Base-by-base conservation (phyloP, 2,113 vertebrate species). In the Silurus asotus region DNA sequence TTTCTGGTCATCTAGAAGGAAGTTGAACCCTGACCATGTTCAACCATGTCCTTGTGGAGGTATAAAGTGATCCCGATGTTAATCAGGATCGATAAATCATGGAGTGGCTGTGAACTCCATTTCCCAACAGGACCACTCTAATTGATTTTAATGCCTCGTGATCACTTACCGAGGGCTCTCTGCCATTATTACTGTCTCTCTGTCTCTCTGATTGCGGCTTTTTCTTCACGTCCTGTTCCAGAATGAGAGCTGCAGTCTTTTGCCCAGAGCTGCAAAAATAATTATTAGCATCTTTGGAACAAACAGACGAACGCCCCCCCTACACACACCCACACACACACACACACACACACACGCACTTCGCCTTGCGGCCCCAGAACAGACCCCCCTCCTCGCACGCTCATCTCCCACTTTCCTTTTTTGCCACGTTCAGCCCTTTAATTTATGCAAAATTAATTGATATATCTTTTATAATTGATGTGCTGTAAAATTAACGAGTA, bases 391-490 rank as follows among this genome's bases (percentile, higher is more conserved):
- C 94, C 93, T 94, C 95, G 94, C 95, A 93, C 94, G 95, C 96
- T 96, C 95, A 95, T 96, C 96, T 94, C 95, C 94, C 91, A 92
- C 94, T 95, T 90, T 92, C 96, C 92, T 90, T 92, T 95, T 85
- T 86, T 95, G 95, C 96, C 94, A 96, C 95, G 94, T 95, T 92
- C 91, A 87, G 93, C 91, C 91, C 95, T 96, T 97, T 99, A 99
- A 99, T 99, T 98, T 99, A 99, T 99, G 98, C 98, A 97, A 99
- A 99, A 99, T 99, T 99, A 99, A 99, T 99, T 99, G 98, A 99
- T 99, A 99, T 98, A 99, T 99, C 97, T 99, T 97, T 98, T 99
- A 99, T 99, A 99, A 99, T 99, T 99, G 98, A 99, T 99, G 98
- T 99, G 98, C 97, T 99, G 97, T 99, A 99, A 98, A 99, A 98